phyloP scores from a whole-genome alignment of 2,113 vertebrate genomes.

The Forbesichthys papilliferus region DNA sequence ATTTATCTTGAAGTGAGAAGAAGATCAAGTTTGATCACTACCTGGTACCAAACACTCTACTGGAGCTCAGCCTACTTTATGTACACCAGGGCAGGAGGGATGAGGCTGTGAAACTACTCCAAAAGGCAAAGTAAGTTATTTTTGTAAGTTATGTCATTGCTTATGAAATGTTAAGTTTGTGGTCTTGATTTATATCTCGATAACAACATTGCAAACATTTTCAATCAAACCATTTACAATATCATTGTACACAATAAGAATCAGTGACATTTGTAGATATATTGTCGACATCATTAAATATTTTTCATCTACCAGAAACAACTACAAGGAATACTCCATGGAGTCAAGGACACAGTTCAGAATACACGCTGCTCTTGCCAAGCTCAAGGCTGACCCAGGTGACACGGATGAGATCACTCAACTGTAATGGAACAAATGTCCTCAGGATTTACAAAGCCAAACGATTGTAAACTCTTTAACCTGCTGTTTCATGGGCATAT shows the following conservation, averaged over 20 bases:
- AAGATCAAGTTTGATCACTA: conserved; percentile 80
- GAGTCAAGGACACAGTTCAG: conserved; percentile 84
- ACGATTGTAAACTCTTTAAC: background rate
- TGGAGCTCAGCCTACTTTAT: conserved; percentile 79
- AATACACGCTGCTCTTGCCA: conserved; percentile 80
- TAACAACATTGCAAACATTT: background rate
- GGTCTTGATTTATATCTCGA: background rate
- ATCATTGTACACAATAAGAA: background rate
- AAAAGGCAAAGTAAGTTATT: conserved; percentile 79
- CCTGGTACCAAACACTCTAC: conserved; percentile 77
- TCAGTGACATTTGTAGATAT: background rate
- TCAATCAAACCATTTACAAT: background rate
- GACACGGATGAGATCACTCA: conserved; percentile 72
- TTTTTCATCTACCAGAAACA: conserved; percentile 60
- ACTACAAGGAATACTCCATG: conserved; percentile 86
- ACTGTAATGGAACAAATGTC: conserved; percentile 32
- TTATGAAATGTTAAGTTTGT: background rate
- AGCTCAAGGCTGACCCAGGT: conserved; percentile 74
- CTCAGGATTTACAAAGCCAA: background rate
- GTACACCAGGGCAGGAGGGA: conserved; percentile 73
- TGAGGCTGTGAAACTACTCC: conserved; percentile 75
- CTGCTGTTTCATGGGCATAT: background rate
- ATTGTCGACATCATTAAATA: background rate
- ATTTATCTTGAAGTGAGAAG: conserved; percentile 69
- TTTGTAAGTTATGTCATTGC: background rate